phyloP scores from a whole-genome alignment of 2,113 vertebrate genomes.

The Engystomops pustulosus region DNA sequence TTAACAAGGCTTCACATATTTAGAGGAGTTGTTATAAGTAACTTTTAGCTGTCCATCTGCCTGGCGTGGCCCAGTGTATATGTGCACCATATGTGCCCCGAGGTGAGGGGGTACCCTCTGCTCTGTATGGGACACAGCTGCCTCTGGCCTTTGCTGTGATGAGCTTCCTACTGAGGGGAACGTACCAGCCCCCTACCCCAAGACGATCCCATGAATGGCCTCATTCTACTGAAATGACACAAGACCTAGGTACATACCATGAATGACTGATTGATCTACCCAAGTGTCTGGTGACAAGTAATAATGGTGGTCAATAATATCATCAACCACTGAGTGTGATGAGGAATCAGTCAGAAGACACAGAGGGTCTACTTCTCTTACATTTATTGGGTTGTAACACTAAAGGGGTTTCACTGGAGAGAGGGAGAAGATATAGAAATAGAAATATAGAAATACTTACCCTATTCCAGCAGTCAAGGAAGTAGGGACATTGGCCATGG shows the following conservation, averaged over 20 bases:
- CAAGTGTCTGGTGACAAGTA: not conserved
- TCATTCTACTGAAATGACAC: conserved; percentile 40
- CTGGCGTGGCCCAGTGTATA: not conserved
- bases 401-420: no score
- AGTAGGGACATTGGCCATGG: no score
- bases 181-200: conserved; percentile 9
- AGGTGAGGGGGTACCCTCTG: not conserved
- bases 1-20: conserved; percentile 39
- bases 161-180: conserved; percentile 17
- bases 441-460: no score
- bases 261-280: conserved; percentile 19
- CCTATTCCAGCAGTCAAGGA: no score
- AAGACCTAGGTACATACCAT: not conserved
- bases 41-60: conserved; percentile 20
- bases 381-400: no score
- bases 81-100: conserved; percentile 52
- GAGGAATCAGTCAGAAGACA: not conserved
- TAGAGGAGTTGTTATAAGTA: conserved; percentile 32
- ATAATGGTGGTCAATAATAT: not conserved
- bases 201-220: conserved; percentile 38
- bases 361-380: no score
- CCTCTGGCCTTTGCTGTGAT: conserved; percentile 58
- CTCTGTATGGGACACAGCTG: conserved; percentile 19
- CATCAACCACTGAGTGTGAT: not conserved
- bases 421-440: no score